Base-by-base conservation (phyloP, 2,888 invertebrate species). In the Anaspis maculata region DNA sequence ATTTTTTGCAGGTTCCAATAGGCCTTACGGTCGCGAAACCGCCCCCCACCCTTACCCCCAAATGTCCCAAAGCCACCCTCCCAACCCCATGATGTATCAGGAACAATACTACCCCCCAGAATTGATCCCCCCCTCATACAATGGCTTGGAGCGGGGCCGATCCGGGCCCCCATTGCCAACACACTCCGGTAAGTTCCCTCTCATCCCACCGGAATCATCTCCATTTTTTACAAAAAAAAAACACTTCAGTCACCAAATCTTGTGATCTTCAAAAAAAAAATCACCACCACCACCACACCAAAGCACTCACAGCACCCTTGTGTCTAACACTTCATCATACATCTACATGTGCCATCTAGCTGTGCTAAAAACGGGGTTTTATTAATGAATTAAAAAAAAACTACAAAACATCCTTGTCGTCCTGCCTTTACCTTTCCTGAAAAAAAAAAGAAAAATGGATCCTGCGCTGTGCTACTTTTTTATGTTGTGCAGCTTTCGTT, bases 1-100 rank as follows among this genome's bases (percentile, higher is more conserved):
- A n/a, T n/a, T n/a, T n/a, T n/a, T n/a, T n/a, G n/a, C n/a, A n/a
- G n/a, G n/a, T n/a, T n/a, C n/a, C n/a, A n/a, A n/a, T 59, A 67
- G 71, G 62, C 70, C 71, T 58, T 72, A 70, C 59, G 56, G 62
- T 66, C 67, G 57, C 67, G 69, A 62, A 61, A 69, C 60, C 53
- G 65, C 61, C 51, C 61, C 61, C 57, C 64, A 57, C 44, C 67
- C 59, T 61, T 71, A 62, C 64, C 71, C 73, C 61, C 70, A 73
- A 57, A 73, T 74, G 68, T 57, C 68, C 69, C 69, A 56, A 63
- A 63, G 56, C 59, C 57, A 58, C 62, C 59, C 58, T 21, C 38
- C 39, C 27, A 39, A 66, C 60, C 67, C 67, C 62, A 60, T 61
- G 62, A 62, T 62, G 61, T 63, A 67, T 67, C 62, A 68, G 68